phyloP scores from a whole-genome alignment of 2,113 vertebrate genomes.

The Tiliqua scincoides region DNA sequence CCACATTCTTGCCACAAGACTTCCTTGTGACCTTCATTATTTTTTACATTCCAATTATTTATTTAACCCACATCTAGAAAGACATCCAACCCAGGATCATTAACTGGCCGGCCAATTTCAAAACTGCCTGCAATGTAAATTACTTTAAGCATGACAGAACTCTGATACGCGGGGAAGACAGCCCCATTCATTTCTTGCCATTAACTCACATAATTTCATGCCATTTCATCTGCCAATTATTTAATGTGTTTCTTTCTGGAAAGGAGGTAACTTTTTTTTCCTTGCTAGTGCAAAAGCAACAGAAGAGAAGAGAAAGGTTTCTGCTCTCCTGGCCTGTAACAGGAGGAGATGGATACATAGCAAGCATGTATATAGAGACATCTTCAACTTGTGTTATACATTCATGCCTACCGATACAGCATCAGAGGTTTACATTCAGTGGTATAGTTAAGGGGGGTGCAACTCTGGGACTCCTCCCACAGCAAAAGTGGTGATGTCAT shows the following conservation, averaged over 20 bases:
- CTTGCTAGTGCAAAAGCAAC: neutral
- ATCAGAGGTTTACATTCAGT: too few species aligned
- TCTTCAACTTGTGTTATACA: neutral
- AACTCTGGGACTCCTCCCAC: too few species aligned
- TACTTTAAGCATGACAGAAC: slow-evolving; percentile 31
- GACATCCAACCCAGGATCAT: slow-evolving; percentile 43
- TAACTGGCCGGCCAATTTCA: slow-evolving; percentile 43
- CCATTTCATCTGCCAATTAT: slow-evolving; percentile 45
- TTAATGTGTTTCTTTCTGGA: slow-evolving; percentile 29
- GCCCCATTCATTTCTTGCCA: slow-evolving; percentile 38
- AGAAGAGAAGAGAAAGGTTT: neutral
- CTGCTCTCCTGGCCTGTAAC: too few species aligned
- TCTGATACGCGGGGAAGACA: slow-evolving; percentile 27
- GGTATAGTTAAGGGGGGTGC: too few species aligned
- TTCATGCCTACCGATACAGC: too few species aligned
- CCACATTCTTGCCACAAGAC: slow-evolving; percentile 42
- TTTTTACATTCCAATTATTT: slow-evolving; percentile 54
- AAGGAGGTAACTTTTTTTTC: slow-evolving; percentile 37
- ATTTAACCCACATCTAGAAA: slow-evolving; percentile 45
- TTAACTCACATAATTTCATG: slow-evolving; percentile 47
- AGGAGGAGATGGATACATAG: neutral
- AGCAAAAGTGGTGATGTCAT: too few species aligned
- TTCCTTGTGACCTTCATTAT: slow-evolving; percentile 52
- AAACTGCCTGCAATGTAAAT: slow-evolving; percentile 50
- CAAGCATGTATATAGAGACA: neutral